Evolutionary conservation across 2,888 invertebrate genomes (phyloP).

Genomic region (Hydrotaea diabolus): DNA sequence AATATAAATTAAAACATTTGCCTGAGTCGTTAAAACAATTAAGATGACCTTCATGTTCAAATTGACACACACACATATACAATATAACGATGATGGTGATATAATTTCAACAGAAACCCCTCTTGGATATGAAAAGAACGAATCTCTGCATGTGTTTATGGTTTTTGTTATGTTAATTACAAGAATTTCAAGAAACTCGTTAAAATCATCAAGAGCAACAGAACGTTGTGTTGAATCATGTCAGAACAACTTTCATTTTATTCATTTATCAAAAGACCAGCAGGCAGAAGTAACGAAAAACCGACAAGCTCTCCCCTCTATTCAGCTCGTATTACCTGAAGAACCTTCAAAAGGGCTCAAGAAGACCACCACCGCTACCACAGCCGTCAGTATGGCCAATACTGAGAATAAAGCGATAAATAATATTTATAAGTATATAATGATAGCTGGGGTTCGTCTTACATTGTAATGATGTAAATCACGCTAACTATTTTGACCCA

Average conservation of each 20-base stretch:
- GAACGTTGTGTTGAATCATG: neutral
- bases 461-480: neutral
- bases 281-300: neutral
- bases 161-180: conserved; percentile 9
- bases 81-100: neutral
- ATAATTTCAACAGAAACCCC: neutral
- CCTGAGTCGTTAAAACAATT: neutral
- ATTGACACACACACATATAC: too few relatives aligned
- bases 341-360: conserved; percentile 5
- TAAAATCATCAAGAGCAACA: neutral
- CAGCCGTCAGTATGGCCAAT: neutral
- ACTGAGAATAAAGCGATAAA: neutral
- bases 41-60: neutral
- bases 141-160: neutral
- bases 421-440: neutral
- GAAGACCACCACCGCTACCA: neutral
- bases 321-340: neutral
- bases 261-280: neutral
- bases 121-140: neutral
- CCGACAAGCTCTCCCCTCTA: neutral
- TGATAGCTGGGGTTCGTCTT: too few relatives aligned
- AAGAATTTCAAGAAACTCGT: neutral
- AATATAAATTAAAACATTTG: conserved; percentile 11
- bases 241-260: conserved; percentile 49
- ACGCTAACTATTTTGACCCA: conserved; percentile 7